phyloP scores from a whole-genome alignment of 2,888 invertebrate species.

The Eurytoma adleriae region DNA sequence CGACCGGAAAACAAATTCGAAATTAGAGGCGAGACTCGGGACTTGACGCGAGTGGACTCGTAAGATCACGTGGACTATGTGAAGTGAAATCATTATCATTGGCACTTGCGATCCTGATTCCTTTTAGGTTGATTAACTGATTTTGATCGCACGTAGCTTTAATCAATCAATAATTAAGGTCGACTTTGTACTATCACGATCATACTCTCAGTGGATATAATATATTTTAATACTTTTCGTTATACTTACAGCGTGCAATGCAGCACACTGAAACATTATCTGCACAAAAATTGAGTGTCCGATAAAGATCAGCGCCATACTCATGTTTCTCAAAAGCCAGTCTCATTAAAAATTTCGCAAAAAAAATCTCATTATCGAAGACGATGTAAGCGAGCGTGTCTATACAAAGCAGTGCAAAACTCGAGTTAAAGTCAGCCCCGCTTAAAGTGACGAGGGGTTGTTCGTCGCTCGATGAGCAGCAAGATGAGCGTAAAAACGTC shows the following conservation, averaged over 20 bases:
- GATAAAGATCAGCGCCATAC: neutral
- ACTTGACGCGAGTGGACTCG: neutral
- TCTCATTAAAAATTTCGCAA: neutral
- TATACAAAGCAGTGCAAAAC: neutral
- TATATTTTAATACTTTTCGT: neutral
- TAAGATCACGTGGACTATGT: neutral
- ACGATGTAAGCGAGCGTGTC: too few species aligned
- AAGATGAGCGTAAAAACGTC: neutral
- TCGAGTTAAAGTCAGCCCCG: neutral
- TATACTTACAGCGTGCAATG: neutral
- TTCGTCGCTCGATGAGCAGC: too few species aligned
- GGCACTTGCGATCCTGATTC: neutral
- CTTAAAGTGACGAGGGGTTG: too few species aligned
- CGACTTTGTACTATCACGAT: too few species aligned
- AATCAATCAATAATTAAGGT: too few species aligned
- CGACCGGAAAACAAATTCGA: constrained; percentile 39
- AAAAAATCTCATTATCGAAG: neutral
- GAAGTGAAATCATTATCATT: neutral
- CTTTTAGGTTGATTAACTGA: too few species aligned
- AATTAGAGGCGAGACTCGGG: constrained; percentile 46
- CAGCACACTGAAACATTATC: neutral
- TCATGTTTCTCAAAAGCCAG: too few species aligned
- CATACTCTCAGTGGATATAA: neutral
- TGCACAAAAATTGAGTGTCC: too few species aligned
- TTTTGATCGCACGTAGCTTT: too few species aligned